These are phyloP conservation scores for Tupaia chinensis DNA, from an alignment of 2,113 vertebrate species.

Conservation along the genomic window DNA sequence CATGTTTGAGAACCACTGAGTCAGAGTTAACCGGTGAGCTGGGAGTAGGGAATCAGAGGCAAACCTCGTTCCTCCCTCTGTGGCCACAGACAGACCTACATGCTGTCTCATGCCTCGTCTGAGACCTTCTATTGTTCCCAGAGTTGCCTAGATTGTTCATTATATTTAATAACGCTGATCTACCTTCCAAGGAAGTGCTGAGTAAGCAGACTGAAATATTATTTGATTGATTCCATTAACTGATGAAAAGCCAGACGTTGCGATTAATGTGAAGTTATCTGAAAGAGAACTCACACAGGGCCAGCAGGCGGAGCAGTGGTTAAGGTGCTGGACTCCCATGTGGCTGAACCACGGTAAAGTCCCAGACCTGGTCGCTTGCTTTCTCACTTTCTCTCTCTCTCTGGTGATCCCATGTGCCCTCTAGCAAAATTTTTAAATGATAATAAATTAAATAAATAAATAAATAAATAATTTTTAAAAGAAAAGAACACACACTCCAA, in stretches of 20 bases:
- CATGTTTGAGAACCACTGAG: not conserved
- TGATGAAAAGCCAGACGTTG: not conserved
- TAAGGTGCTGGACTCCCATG: too few species aligned
- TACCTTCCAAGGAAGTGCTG: not conserved
- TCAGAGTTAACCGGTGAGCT: not conserved
- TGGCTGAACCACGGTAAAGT: too few species aligned
- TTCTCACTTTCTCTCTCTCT: too few species aligned
- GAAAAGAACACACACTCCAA: not conserved
- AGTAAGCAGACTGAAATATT: not conserved
- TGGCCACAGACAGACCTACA: too few species aligned
- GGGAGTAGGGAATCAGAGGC: not conserved
- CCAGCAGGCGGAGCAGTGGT: too few species aligned
- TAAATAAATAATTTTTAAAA: too few species aligned
- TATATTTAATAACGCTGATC: not conserved
- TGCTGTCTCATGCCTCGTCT: not conserved
- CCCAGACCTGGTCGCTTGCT: too few species aligned
- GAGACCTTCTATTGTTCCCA: not conserved
- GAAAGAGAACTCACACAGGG: not conserved
- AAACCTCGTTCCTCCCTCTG: not conserved
- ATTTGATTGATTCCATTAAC: not conserved
- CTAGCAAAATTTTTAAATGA: too few species aligned
- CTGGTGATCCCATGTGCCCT: too few species aligned
- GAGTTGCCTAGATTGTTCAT: not conserved
- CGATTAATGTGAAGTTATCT: not conserved
- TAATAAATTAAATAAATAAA: too few species aligned